These are phyloP conservation scores for Glaucomys volans DNA, from an alignment of 2,113 vertebrate species.

Conservation along the genomic window DNA sequence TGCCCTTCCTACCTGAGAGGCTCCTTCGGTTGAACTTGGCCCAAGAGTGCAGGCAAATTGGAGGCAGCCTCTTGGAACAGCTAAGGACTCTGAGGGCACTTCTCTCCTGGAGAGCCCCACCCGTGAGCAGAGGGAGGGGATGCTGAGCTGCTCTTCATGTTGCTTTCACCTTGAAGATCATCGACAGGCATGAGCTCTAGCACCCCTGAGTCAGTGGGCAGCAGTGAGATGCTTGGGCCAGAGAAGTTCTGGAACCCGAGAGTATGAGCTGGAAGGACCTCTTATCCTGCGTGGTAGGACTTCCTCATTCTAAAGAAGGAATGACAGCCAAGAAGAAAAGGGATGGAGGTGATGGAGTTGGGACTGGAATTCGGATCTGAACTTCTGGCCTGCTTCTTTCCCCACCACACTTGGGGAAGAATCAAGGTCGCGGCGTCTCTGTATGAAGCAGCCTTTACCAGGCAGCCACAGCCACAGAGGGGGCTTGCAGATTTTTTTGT, in stretches of 20 bases:
- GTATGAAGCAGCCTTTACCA: background rate
- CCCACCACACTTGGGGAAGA: background rate
- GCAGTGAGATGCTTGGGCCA: background rate
- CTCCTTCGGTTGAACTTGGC: background rate
- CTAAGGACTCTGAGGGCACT: background rate
- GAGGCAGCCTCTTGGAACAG: background rate
- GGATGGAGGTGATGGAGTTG: background rate
- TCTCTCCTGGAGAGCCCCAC: background rate
- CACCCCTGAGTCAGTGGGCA: background rate
- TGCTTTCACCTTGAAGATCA: background rate
- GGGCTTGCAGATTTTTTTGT: background rate
- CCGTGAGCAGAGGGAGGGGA: background rate
- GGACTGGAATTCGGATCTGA: background rate
- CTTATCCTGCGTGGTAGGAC: rapidly evolving
- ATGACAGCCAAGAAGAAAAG: background rate
- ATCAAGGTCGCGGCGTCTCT: background rate
- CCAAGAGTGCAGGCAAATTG: background rate
- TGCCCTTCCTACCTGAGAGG: background rate
- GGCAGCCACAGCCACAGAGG: background rate
- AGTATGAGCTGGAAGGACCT: background rate
- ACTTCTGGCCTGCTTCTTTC: background rate
- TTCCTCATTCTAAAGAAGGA: background rate
- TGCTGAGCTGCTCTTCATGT: background rate
- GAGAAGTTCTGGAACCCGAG: background rate
- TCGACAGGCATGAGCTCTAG: background rate